These are phyloP conservation scores for Mactra quadrangularis DNA, from an alignment of 1,140 invertebrate genomes.

Conservation along the genomic window DNA sequence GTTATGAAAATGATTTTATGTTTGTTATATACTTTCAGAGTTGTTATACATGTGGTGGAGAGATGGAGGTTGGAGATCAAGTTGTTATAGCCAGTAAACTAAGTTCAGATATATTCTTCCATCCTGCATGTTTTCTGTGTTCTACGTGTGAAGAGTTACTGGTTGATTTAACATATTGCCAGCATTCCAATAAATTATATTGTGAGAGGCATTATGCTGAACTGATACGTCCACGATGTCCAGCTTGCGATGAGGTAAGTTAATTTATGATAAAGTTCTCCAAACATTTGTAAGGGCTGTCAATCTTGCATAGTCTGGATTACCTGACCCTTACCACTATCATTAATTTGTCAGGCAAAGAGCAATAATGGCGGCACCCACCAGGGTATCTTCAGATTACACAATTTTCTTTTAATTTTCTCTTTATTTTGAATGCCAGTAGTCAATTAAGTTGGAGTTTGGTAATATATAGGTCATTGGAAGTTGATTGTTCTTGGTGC, in stretches of 20 bases:
- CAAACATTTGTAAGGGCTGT: neutral
- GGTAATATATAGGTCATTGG: too few species aligned
- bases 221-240: constrained; percentile 96
- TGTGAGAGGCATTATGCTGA: constrained; percentile 99
- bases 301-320: neutral
- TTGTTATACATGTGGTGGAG: constrained; percentile 87
- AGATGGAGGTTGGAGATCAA: constrained; percentile 87
- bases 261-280: too few species aligned
- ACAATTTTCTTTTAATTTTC: neutral
- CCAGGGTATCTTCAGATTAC: constrained; percentile 1
- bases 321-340: too few species aligned
- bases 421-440: neutral
- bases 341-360: too few species aligned
- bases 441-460: too few species aligned
- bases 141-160: constrained; percentile 96
- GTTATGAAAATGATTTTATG: too few species aligned
- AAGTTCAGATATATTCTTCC: constrained; percentile 93
- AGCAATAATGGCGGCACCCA: too few species aligned
- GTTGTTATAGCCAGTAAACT: constrained; percentile 90
- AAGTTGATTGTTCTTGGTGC: too few species aligned
- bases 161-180: constrained; percentile 98
- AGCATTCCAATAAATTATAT: constrained; percentile 90
- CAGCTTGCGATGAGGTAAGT: constrained; percentile 96
- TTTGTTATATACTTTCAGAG: too few species aligned
- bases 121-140: constrained; percentile 97